Evolutionary conservation across 2,797 vertebrate species (phyloP).

Genomic region (Vespertilio murinus): DNA sequence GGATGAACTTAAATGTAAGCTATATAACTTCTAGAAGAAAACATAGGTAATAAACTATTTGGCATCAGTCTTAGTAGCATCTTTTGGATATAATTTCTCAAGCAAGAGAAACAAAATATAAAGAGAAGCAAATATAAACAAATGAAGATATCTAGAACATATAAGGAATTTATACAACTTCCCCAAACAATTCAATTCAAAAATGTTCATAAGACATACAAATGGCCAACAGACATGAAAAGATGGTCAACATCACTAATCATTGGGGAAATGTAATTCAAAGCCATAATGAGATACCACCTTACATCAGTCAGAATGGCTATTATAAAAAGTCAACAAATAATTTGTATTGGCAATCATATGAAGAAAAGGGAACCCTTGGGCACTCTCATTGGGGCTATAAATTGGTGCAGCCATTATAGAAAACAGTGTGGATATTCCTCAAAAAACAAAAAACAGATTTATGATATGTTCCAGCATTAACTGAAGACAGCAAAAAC

Average conservation of each 20-base stretch:
- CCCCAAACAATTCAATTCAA: background rate
- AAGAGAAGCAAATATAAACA: background rate
- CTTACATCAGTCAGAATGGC: background rate
- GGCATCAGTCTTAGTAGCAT: background rate
- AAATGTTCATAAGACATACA: background rate
- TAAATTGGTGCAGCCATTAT: background rate
- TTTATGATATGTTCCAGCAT: background rate
- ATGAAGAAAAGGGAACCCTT: background rate
- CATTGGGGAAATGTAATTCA: no score
- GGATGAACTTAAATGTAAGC: background rate
- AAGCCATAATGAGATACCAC: no score
- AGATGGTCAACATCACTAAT: background rate
- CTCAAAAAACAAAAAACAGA: background rate
- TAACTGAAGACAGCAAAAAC: background rate
- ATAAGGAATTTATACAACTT: background rate
- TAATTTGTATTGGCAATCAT: background rate
- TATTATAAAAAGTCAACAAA: background rate
- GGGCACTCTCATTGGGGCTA: background rate
- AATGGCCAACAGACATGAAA: background rate
- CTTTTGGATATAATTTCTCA: background rate
- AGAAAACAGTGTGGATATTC: background rate
- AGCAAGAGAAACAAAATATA: background rate
- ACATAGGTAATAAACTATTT: background rate
- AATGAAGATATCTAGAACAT: background rate
- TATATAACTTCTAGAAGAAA: background rate